Evolutionary conservation across 2,113 vertebrate genomes (phyloP), one percentile per base, ranked within the genome.

Genomic region (Lepus timidus): DNA sequence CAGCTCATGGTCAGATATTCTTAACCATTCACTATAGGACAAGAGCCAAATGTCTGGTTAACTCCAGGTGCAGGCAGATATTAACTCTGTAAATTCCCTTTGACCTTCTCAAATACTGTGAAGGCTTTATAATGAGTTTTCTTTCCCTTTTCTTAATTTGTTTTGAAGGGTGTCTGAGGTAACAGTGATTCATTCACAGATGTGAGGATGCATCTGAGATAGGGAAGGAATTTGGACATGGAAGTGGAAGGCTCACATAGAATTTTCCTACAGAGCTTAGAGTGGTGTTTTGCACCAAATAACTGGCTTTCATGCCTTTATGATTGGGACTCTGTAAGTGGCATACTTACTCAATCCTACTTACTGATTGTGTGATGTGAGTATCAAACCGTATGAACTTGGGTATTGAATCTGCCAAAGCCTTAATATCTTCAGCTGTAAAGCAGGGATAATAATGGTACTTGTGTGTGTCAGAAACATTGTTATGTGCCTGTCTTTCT

Each of bases 1-100:
- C 20, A 65, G 76, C 81, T 94, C 84, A 75, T 14, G 17, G 61
- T 64, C 67, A 87, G 89, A 82, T 88, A 87, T 91, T 86, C 92
- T 84, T 84, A 96, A 85, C 68, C 71, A 85, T 88, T 52, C n/a
- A 31, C 31, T 74, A 70, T 6, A 94, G 93, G 81, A 90, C 27
- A 39, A 85, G 81, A 93, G 88, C 73, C 96, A 96, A 92, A 44
- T 33, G 74, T 88, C 89, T 85, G 68, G 31, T 75, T 95, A 81
- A 73, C 62, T 96, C 88, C 88, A 97, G 85, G 75, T 91, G 68
- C 39, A 39, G 58, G 75, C 74, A 88, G 52, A 75, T 49, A 91
- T 93, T 81, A 79, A 93, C 79, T 93, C 74, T 44, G 27, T 73
- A 71, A 95, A 84, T 78, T 95, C 67, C 61, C 61, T 33, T 86